Evolutionary conservation across 2,888 invertebrate genomes (phyloP).

Genomic region (Thereva nobilitata): DNA sequence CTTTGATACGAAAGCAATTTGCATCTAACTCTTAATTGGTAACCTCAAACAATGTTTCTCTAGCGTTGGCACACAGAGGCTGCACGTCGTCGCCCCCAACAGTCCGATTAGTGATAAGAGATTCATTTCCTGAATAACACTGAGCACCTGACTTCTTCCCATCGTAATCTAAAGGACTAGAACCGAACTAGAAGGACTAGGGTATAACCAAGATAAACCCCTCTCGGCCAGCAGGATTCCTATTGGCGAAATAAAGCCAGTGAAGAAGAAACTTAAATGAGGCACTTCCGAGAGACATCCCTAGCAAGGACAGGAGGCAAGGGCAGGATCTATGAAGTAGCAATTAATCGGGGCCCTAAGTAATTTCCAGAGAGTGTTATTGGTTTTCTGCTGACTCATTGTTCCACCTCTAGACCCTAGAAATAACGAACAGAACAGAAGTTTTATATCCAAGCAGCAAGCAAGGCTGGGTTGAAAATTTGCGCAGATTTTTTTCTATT

Average conservation of each 20-base stretch:
- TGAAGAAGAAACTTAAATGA: conserved; percentile 36
- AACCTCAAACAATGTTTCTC: too few species aligned
- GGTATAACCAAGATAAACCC: too few species aligned
- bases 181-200: too few species aligned
- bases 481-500: conserved; percentile 36
- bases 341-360: conserved; percentile 36
- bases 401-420: conserved; percentile 21
- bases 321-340: conserved; percentile 31
- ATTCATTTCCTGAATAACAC: conserved; percentile 33
- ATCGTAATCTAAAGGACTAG: background rate
- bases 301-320: background rate
- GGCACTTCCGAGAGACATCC: conserved; percentile 10
- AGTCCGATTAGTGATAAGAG: conserved; percentile 35
- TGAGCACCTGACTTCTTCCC: conserved; percentile 16
- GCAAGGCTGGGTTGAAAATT: conserved; percentile 21
- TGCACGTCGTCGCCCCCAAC: conserved; percentile 5
- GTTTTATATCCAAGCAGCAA: conserved; percentile 16
- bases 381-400: conserved; percentile 26
- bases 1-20: too few species aligned
- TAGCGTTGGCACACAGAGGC: too few species aligned
- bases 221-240: background rate
- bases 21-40: too few species aligned
- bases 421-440: conserved; percentile 7
- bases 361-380: conserved; percentile 34
- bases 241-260: conserved; percentile 24